These are phyloP conservation scores for Matsumurasca onukii DNA, from an alignment of 1,140 invertebrate genomes.

Conservation along the genomic window DNA sequence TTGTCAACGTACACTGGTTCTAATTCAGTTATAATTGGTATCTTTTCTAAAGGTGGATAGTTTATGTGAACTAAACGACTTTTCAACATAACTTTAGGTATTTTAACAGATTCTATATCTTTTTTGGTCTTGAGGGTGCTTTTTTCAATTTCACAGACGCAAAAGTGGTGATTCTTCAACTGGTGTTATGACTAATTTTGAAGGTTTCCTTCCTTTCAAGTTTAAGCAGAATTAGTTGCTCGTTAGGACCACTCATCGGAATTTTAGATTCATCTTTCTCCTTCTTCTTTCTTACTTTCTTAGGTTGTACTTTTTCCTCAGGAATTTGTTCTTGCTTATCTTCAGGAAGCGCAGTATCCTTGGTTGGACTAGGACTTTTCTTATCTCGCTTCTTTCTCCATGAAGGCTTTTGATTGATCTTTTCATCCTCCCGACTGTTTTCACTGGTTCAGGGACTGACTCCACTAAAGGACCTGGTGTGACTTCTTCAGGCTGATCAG, in stretches of 20 bases:
- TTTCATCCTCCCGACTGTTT: neutral
- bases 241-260: no score
- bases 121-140: slow-evolving; percentile 51
- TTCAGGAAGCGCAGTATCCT: slow-evolving; percentile 44
- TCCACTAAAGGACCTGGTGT: neutral
- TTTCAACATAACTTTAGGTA: slow-evolving; percentile 65
- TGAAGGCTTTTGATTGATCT: slow-evolving; percentile 13
- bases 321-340: slow-evolving; percentile 39
- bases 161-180: slow-evolving; percentile 57
- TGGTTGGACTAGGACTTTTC: slow-evolving; percentile 35
- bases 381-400: neutral
- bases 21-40: slow-evolving; percentile 40
- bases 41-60: slow-evolving; percentile 48
- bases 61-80: slow-evolving; percentile 59
- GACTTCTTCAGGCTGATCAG: neutral
- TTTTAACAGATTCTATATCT: slow-evolving; percentile 49
- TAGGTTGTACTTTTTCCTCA: slow-evolving; percentile 34
- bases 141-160: slow-evolving; percentile 65
- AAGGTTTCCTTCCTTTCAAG: slow-evolving; percentile 50
- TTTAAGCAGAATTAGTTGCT: slow-evolving; percentile 31
- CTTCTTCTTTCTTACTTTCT: slow-evolving; percentile 36
- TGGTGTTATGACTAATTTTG: slow-evolving; percentile 49
- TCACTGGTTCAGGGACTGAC: no score
- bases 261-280: slow-evolving; percentile 22
- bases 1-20: slow-evolving; percentile 51